A percentile compares a stretch with the other conserved stretches of the same genome.
Evolutionary conservation across 2,113 vertebrate genomes (phyloP).

Genomic region (Chloropsis cyanopogon): DNA sequence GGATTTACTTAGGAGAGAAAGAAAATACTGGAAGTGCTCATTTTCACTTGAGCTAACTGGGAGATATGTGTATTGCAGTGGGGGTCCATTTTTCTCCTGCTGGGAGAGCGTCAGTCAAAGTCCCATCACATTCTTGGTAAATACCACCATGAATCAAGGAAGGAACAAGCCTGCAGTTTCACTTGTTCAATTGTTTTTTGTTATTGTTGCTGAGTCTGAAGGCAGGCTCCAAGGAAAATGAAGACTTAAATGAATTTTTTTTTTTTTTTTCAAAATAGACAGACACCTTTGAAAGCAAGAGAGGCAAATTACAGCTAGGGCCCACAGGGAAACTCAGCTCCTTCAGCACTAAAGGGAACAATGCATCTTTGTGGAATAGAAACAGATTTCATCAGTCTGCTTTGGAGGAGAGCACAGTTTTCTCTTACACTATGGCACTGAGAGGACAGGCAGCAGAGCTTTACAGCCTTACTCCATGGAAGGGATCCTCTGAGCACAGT

Average conservation of each 20-base stretch:
- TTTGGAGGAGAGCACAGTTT: background rate
- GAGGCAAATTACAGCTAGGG: background rate
- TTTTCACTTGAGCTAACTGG: background rate
- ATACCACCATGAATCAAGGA: background rate
- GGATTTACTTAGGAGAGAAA: background rate
- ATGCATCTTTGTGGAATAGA: background rate
- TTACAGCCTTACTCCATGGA: background rate
- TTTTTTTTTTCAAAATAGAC: background rate
- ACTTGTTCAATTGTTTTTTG: background rate
- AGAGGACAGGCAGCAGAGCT: background rate
- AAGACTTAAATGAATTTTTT: background rate
- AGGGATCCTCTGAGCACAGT: background rate
- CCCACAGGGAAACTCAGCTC: background rate
- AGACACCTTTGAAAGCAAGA: background rate
- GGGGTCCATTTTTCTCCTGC: background rate
- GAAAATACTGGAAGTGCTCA: background rate
- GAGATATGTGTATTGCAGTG: background rate
- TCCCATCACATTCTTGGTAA: background rate
- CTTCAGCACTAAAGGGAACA: background rate
- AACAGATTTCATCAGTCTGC: background rate
- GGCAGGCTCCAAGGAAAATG: background rate
- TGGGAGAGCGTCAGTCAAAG: background rate
- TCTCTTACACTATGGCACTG: background rate
- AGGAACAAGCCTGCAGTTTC: background rate
- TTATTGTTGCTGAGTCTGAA: background rate